phyloP scores from a whole-genome alignment of 2,797 vertebrate genomes.

The Basileuterus tristriatus region DNA sequence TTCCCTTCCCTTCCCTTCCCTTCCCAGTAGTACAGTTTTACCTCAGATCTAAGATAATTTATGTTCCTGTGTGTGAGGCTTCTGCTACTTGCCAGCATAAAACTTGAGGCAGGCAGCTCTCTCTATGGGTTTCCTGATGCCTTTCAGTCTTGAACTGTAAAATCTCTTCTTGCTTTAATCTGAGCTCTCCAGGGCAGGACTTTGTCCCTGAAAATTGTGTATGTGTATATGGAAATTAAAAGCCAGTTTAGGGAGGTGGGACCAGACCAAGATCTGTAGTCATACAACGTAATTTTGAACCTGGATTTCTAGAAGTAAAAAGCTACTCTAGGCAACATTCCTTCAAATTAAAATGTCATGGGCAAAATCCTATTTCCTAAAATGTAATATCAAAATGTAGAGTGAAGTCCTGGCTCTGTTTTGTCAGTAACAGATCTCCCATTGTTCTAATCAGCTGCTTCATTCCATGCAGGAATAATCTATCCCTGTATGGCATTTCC shows the following conservation, averaged over 20 bases:
- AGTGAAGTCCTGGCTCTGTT: not conserved
- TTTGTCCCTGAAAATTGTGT: not conserved
- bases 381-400: not conserved
- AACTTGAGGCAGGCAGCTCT: not conserved
- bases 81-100: not conserved
- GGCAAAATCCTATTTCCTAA: not conserved
- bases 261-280: not conserved
- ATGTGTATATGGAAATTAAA: not conserved
- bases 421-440: not conserved
- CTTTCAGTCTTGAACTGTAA: not conserved
- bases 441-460: not conserved
- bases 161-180: not conserved
- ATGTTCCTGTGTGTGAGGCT: not conserved
- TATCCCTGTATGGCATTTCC: not conserved
- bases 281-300: not conserved
- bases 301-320: not conserved
- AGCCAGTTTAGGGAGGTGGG: not conserved
- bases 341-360: not conserved
- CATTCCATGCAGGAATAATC: not conserved
- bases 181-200: not conserved
- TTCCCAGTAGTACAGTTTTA: not conserved
- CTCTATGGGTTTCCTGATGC: not conserved
- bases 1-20: too few species aligned
- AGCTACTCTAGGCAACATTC: not conserved
- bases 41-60: not conserved